Conservation (phyloP, 2,113 vertebrate species). For the Struthio camelus region DNA sequence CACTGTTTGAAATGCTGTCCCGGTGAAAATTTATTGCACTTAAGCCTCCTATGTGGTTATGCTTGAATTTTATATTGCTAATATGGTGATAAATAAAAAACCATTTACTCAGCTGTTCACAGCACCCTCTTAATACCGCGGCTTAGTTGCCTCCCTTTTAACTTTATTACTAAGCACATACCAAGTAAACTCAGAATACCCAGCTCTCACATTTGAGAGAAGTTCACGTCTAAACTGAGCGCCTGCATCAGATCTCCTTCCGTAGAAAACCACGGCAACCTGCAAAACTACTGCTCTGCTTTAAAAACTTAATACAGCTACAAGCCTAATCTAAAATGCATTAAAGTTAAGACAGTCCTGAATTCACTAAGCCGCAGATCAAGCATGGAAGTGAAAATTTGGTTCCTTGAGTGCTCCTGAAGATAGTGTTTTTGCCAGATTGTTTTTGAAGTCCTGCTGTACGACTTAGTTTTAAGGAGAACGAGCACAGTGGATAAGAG, state of each 20-base stretch:
- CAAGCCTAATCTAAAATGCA: not conserved
- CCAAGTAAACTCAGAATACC: conserved; percentile 15
- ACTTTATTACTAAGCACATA: conserved; percentile 37
- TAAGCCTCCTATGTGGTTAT: conserved; percentile 33
- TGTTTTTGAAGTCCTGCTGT: not conserved
- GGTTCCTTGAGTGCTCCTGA: not conserved
- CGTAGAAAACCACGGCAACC: not conserved
- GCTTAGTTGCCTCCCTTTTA: conserved; percentile 49
- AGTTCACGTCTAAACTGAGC: not conserved
- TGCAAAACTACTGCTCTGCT: not conserved
- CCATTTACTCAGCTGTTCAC: conserved; percentile 42
- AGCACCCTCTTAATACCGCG: conserved; percentile 40
- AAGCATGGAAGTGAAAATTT: not conserved
- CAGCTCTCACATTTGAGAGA: not conserved
- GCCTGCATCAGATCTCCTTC: not conserved
- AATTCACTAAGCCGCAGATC: not conserved
- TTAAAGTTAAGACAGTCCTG: not conserved
- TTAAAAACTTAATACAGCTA: not conserved
- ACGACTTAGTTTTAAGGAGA: not conserved
- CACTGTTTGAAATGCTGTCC: conserved; percentile 39
- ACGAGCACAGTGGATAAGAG: not conserved
- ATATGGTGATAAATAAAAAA: conserved; percentile 8
- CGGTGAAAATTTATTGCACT: conserved; percentile 43
- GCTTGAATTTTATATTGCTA: conserved; percentile 15
- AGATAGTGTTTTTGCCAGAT: not conserved